A percentile compares a stretch with the other conserved stretches of the same genome.
Evolutionary conservation across 2,797 vertebrate species (phyloP).

Genomic region (Hipposideros larvatus): DNA sequence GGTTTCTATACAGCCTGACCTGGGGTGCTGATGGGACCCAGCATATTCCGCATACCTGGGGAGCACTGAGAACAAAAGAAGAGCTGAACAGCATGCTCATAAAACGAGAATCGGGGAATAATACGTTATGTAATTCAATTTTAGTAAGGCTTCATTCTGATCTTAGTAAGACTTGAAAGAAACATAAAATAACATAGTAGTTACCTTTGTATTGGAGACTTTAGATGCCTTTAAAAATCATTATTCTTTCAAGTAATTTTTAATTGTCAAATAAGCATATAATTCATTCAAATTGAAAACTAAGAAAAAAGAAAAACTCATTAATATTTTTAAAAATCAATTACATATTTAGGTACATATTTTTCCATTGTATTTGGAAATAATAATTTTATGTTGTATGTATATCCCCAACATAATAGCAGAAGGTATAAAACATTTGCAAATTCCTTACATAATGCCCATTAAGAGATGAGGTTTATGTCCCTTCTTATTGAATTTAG

Average conservation of each 20-base stretch:
- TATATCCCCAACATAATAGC: neutral
- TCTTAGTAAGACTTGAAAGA: neutral
- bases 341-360: neutral
- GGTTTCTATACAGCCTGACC: neutral
- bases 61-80: neutral
- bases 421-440: neutral
- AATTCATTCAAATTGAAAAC: neutral
- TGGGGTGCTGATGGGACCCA: neutral
- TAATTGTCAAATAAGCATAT: neutral
- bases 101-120: neutral
- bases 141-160: neutral
- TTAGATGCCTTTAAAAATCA: neutral
- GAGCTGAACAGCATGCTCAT: neutral
- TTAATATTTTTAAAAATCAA: neutral
- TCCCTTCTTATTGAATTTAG: neutral
- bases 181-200: neutral
- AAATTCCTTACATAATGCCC: neutral
- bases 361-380: neutral
- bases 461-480: neutral
- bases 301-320: neutral
- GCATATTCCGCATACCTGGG: neutral
- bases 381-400: neutral
- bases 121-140: neutral
- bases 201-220: neutral
- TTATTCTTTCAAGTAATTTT: slow-evolving; percentile 5